phyloP scores from a whole-genome alignment of 2,797 vertebrate genomes.

The Melopsittacus undulatus region DNA sequence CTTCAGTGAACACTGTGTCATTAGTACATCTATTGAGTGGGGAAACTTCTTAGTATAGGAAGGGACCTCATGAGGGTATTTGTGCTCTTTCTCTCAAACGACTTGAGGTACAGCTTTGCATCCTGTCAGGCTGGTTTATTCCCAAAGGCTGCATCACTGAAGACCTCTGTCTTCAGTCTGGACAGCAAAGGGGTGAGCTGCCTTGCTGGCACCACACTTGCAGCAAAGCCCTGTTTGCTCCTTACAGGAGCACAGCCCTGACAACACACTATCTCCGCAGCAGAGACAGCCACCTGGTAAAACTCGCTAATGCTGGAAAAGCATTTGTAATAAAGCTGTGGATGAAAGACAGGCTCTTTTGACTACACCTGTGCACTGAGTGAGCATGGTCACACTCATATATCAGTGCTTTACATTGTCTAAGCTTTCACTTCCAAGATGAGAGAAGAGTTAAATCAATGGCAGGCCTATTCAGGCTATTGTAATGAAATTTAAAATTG shows the following conservation, averaged over 20 bases:
- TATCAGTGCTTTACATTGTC: neutral
- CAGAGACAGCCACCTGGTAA: neutral
- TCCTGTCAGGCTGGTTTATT: neutral
- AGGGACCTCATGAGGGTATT: neutral
- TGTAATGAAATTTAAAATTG: neutral
- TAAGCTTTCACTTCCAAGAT: neutral
- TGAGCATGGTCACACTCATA: fast-evolving
- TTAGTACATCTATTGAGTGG: neutral
- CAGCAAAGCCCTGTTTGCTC: neutral
- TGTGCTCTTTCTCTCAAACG: neutral
- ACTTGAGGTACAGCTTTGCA: neutral
- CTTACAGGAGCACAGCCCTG: neutral
- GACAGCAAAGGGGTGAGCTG: neutral
- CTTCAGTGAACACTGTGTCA: neutral
- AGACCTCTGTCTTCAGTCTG: neutral
- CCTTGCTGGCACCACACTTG: neutral
- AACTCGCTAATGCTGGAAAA: neutral
- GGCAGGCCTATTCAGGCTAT: neutral
- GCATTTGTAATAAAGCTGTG: neutral
- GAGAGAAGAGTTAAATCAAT: neutral
- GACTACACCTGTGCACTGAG: neutral
- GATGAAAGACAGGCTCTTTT: neutral
- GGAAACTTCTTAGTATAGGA: neutral
- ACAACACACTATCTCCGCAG: neutral
- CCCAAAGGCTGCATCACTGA: neutral